A percentile compares a stretch with the other conserved stretches of the same genome.
Conservation (phyloP, 2,888 invertebrate species). For the Rotaria socialis region DNA sequence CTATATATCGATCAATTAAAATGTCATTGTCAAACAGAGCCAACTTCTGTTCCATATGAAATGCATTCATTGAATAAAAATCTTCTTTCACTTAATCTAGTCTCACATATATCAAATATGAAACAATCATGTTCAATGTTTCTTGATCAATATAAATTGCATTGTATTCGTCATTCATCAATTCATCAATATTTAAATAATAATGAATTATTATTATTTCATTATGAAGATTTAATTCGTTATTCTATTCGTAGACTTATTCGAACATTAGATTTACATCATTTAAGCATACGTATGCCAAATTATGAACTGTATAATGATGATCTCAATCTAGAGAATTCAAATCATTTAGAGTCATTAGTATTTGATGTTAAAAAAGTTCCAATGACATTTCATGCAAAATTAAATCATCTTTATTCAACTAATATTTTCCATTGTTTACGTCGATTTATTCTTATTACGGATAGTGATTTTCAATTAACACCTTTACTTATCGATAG, state of each 20-base stretch:
- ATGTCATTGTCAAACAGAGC: not conserved
- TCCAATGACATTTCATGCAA: not conserved
- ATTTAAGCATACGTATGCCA: conserved; percentile 25
- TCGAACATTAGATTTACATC: conserved; percentile 1
- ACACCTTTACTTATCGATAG: not conserved
- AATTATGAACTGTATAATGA: not conserved
- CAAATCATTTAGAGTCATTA: not conserved
- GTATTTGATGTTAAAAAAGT: not conserved
- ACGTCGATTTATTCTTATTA: not conserved
- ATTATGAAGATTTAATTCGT: not conserved
- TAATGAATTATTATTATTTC: not conserved
- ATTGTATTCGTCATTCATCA: not conserved
- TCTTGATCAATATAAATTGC: not conserved
- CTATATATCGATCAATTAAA: not conserved
- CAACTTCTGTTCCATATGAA: not conserved
- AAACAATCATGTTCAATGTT: conserved; percentile 4
- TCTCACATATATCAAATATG: not conserved
- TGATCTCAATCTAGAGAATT: not conserved
- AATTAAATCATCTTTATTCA: not conserved
- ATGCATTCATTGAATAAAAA: not conserved
- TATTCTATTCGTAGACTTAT: not conserved
- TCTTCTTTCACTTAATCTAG: not conserved
- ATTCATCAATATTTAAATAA: not conserved
- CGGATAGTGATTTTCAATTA: not conserved
- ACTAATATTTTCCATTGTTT: not conserved